These are phyloP conservation scores for Acinonyx jubatus DNA, from an alignment of 2,113 vertebrate genomes.

Conservation along the genomic window DNA sequence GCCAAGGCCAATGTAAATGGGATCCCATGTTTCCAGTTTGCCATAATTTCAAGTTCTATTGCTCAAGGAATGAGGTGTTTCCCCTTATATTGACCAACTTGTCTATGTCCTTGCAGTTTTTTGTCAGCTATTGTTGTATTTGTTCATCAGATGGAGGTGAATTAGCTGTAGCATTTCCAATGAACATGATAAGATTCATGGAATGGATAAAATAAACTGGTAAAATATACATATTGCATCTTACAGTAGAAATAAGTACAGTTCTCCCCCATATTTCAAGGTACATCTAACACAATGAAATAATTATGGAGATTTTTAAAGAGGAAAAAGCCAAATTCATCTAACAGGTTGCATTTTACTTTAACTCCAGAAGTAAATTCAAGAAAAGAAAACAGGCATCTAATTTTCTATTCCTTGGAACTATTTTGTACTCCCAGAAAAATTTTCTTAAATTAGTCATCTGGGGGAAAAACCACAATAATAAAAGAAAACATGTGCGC, in stretches of 20 bases:
- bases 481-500: conserved; percentile 8
- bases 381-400: conserved; percentile 60
- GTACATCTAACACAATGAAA: conserved; percentile 26
- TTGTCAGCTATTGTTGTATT: not conserved
- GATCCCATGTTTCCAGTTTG: not conserved
- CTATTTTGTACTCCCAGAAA: not conserved
- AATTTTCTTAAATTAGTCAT: conserved; percentile 44
- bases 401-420: conserved; percentile 67
- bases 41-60: not conserved
- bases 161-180: not conserved
- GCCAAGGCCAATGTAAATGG: not conserved
- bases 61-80: not conserved
- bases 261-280: not conserved
- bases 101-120: not conserved
- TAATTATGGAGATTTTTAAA: conserved; percentile 68
- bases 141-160: not conserved
- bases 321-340: conserved; percentile 58
- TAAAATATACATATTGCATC: not conserved
- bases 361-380: conserved; percentile 63
- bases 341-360: conserved; percentile 75
- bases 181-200: not conserved
- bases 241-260: not conserved
- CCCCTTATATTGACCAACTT: not conserved
- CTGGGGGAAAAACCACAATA: not conserved
- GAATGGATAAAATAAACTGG: not conserved